phyloP scores from a whole-genome alignment of 2,113 vertebrate species.

The Pollimyrus isidori region DNA sequence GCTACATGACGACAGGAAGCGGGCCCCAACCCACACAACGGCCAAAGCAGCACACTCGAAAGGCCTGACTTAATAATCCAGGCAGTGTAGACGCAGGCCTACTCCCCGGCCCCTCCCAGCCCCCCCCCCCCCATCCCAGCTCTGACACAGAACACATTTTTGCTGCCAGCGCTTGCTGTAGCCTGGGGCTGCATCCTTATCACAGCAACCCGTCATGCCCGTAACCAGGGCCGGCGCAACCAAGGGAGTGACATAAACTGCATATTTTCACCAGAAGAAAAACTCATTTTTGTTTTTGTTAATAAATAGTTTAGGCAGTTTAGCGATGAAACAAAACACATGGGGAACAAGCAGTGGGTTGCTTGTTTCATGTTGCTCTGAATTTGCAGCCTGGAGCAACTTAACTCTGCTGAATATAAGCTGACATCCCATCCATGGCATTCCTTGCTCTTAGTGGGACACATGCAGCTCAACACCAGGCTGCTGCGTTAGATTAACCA shows the following conservation, averaged over 20 bases:
- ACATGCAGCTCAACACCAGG: neutral
- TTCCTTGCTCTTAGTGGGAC: neutral
- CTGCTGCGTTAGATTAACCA: neutral
- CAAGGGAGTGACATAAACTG: neutral
- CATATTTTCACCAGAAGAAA: neutral
- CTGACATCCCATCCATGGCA: neutral
- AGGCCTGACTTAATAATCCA: neutral
- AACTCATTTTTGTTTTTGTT: neutral
- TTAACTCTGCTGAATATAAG: neutral
- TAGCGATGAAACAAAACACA: neutral
- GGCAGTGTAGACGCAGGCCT: neutral
- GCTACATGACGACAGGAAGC: conserved; percentile 43
- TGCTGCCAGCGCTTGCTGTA: neutral
- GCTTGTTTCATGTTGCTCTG: neutral
- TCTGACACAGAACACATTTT: conserved; percentile 20
- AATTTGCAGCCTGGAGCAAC: neutral
- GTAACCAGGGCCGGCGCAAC: neutral
- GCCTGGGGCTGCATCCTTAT: neutral
- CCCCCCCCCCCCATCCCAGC: conserved; percentile 1
- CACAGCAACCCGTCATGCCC: neutral
- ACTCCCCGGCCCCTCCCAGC: neutral
- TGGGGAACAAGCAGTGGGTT: neutral
- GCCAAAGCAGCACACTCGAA: conserved; percentile 14
- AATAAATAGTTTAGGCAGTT: neutral
- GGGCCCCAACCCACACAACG: conserved; percentile 23